Evolutionary conservation across 1,140 invertebrate genomes (phyloP), one percentile per base, ranked within the genome.

Genomic region (Teleopsis dalmanni): DNA sequence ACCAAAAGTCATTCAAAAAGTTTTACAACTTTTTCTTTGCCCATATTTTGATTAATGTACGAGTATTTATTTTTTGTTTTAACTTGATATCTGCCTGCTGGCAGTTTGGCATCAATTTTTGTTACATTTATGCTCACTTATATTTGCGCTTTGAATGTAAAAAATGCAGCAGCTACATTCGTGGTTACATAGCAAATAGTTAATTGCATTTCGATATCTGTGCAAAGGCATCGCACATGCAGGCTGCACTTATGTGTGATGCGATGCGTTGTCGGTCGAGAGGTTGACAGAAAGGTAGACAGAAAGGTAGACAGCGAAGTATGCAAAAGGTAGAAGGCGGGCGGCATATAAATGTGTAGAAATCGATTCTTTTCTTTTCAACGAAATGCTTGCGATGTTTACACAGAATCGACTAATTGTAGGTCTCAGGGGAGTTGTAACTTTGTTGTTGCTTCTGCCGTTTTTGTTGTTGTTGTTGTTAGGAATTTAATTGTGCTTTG

Each of bases 151-250:
- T 21, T 19, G 35, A 13, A 14, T 34, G 7, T 13, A 14, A 14
- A 6, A 6, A 34, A 14, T 34, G 33, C 33, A 16, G 10, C 14
- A 40, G n/a, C 13, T 40, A 40, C 11, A 23, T 40, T 23, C 21
- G 8, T 40, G 26, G 8, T 9, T 14, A n/a, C 16, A 43, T 27
- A 41, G 22, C 26, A 43, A 43, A 43, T 27, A 64, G 60, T 67
- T 67, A 67, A 67, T 67, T 67, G 64, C 64, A 67, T 67, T 67
- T 67, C 64, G 64, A 67, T 67, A 67, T 67, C 64, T 62, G 61
- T 66, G 64, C 58, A 55, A 51, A 65, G 61, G 64, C 64, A 67
- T 67, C 64, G 62, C 40, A 54, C 57, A 37, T 26, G 48, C 19
- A 31, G 21, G 37, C 26, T 36, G 29, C 48, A 29, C 23, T 50